A percentile compares a stretch with the other conserved stretches of the same genome.
These are phyloP conservation scores for Atta colombica DNA, from an alignment of 1,140 invertebrate species.

Conservation along the genomic window DNA sequence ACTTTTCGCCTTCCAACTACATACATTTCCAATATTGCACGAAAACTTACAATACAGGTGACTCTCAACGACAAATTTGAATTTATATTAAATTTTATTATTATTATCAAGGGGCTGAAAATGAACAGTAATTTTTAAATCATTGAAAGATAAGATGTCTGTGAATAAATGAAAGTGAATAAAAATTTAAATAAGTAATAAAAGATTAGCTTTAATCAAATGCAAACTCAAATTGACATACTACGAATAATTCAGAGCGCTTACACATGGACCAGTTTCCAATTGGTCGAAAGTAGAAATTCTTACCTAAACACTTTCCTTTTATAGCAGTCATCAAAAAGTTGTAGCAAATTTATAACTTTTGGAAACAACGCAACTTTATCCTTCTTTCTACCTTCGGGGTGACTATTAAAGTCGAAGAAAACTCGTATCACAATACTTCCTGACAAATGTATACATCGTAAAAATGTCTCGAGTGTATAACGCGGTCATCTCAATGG, in stretches of 20 bases:
- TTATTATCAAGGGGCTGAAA: neutral
- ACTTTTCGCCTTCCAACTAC: conserved; percentile 33
- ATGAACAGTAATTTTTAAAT: neutral
- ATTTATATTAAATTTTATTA: neutral
- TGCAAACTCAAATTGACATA: neutral
- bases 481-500: conserved; percentile 2
- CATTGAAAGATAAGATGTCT: neutral
- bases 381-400: neutral
- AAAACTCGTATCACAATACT: conserved; percentile 24
- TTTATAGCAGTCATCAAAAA: conserved; percentile 41
- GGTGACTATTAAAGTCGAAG: conserved; percentile 34
- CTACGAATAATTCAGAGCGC: neutral
- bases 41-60: conserved; percentile 66
- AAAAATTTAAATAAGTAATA: neutral
- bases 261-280: neutral
- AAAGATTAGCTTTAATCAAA: neutral
- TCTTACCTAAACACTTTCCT: conserved; percentile 34
- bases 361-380: conserved; percentile 39
- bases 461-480: conserved; percentile 30
- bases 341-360: conserved; percentile 52
- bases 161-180: neutral
- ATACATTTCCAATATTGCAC: conserved; percentile 41
- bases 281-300: conserved; percentile 37
- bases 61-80: conserved; percentile 35
- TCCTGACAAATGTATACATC: conserved; percentile 38